These are phyloP conservation scores for Mastomys natalensis DNA, from an alignment of 2,113 vertebrate species.

Conservation along the genomic window DNA sequence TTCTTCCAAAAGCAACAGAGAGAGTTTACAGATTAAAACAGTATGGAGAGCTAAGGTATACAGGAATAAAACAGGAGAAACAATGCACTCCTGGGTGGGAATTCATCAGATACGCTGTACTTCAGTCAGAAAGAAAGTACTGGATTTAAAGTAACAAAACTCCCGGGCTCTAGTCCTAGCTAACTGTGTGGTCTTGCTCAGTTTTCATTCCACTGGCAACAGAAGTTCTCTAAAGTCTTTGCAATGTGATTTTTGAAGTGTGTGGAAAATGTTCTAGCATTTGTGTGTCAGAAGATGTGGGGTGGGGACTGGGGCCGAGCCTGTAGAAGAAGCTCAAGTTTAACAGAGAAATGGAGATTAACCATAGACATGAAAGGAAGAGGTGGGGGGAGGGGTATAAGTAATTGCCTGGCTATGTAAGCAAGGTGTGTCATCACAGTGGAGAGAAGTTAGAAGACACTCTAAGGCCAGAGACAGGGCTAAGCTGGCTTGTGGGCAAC, in stretches of 20 bases:
- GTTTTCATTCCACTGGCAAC: not conserved
- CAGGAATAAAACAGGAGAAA: not conserved
- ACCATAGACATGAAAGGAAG: not conserved
- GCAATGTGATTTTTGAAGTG: not conserved
- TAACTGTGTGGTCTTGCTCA: not conserved
- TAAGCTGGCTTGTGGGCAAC: not conserved
- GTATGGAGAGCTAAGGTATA: not conserved
- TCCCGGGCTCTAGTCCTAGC: not conserved
- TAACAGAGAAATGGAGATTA: not conserved
- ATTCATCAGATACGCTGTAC: not conserved
- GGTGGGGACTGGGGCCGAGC: not conserved
- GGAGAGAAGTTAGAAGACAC: not conserved
- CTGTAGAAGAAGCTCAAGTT: not conserved
- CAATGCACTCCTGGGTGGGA: not conserved
- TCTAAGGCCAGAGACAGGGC: not conserved
- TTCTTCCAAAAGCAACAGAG: slow-evolving; percentile 29
- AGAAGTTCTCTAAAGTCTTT: slow-evolving; percentile 13
- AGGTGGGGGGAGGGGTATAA: not conserved
- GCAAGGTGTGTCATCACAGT: not conserved
- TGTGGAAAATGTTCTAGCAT: slow-evolving; percentile 1
- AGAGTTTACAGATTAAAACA: not conserved
- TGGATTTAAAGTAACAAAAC: slow-evolving; percentile 6
- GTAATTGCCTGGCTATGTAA: not conserved
- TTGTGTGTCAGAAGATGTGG: not conserved
- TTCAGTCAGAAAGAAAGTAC: not conserved